phyloP scores from a whole-genome alignment of 2,113 vertebrate species.

The Cathartes aura region DNA sequence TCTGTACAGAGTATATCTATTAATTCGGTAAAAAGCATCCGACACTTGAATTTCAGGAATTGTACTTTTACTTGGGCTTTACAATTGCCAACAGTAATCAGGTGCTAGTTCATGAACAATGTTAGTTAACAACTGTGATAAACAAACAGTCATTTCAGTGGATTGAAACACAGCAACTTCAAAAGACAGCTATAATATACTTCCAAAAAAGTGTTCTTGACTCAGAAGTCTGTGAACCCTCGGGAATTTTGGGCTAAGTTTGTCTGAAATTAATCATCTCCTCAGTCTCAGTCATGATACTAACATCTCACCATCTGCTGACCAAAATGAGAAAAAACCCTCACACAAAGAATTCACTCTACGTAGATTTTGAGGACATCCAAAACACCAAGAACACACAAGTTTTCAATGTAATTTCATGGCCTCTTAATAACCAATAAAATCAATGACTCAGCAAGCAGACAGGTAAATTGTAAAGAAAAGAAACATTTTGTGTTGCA shows the following conservation, averaged over 20 bases:
- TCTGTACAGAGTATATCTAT: background rate
- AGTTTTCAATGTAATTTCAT: background rate
- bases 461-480: background rate
- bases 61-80: background rate
- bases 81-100: background rate
- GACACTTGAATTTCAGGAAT: background rate
- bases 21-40: background rate
- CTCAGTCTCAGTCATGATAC: background rate
- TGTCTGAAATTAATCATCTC: background rate
- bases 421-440: background rate
- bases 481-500: background rate
- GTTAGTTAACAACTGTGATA: background rate
- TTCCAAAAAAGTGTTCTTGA: background rate
- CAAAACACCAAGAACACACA: background rate
- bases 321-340: background rate
- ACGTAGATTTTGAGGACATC: fast-evolving
- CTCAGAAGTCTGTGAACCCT: background rate
- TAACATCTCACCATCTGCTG: background rate
- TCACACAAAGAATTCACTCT: background rate
- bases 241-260: background rate
- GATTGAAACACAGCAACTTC: background rate
- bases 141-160: background rate
- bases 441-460: background rate
- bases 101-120: background rate
- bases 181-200: background rate